Evolutionary conservation across 2,797 vertebrate species (phyloP).

Genomic region (Sphenodon punctatus): DNA sequence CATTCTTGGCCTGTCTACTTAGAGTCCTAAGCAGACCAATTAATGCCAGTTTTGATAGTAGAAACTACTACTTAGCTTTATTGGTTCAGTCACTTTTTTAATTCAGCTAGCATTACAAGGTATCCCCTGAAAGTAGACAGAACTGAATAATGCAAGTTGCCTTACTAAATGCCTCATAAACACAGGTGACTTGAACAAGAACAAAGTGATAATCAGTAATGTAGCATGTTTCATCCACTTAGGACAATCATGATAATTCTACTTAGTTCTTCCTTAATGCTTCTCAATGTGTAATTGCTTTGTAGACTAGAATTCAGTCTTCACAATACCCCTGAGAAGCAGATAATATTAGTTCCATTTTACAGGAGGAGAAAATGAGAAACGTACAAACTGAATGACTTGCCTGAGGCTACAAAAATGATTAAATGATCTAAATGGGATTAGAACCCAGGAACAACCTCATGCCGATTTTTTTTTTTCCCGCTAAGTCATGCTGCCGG

Average conservation of each 20-base stretch:
- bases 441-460: background rate
- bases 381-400: background rate
- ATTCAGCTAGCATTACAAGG: background rate
- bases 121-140: accelerated
- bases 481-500: background rate
- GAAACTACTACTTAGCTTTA: background rate
- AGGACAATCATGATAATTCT: background rate
- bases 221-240: background rate
- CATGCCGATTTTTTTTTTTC: background rate
- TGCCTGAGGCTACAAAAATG: background rate
- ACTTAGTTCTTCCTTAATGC: too few relatives aligned
- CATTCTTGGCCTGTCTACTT: accelerated
- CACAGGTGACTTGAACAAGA: background rate
- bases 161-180: background rate
- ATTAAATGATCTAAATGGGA: background rate
- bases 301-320: background rate
- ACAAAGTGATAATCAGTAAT: background rate
- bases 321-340: background rate
- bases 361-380: background rate
- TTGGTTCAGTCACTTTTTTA: background rate
- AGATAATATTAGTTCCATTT: background rate
- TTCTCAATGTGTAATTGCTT: background rate
- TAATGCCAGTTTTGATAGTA: background rate
- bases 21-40: background rate
- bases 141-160: background rate